Evolutionary conservation across 2,113 vertebrate genomes (phyloP).

Genomic region (Cololabis saira): DNA sequence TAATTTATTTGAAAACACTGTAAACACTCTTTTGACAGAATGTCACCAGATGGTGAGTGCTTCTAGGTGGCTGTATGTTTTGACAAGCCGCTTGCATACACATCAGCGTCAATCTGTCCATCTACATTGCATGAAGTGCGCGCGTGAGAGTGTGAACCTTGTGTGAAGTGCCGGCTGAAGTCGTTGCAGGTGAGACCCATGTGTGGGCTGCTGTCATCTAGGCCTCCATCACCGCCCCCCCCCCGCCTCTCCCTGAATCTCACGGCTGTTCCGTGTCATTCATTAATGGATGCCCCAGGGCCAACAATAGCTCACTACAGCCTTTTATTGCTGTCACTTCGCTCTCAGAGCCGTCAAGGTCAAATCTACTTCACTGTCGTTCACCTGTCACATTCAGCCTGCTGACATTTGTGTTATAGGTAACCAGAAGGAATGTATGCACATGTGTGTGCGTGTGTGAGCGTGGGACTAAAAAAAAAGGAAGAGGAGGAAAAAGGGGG

Average conservation of each 20-base stretch:
- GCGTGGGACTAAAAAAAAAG: constrained; percentile 24
- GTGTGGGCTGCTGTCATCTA: constrained; percentile 70
- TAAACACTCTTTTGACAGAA: constrained; percentile 59
- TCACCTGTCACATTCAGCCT: constrained; percentile 73
- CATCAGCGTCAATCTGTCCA: constrained; percentile 3
- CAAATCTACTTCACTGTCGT: constrained; percentile 71
- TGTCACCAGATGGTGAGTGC: constrained; percentile 22
- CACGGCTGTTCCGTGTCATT: constrained; percentile 77
- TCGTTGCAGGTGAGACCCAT: constrained; percentile 55
- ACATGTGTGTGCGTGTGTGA: constrained; percentile 26
- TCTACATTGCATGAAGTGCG: constrained; percentile 1
- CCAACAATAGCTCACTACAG: constrained; percentile 77
- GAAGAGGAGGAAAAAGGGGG: constrained; percentile 24
- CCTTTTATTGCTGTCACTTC: constrained; percentile 78
- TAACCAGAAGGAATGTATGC: constrained; percentile 21
- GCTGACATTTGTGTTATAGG: constrained; percentile 76
- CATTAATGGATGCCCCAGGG: constrained; percentile 79
- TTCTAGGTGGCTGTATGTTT: constrained; percentile 36
- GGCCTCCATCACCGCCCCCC: constrained; percentile 65
- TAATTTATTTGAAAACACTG: constrained; percentile 59
- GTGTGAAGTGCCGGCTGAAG: constrained; percentile 21
- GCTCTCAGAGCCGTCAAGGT: constrained; percentile 74
- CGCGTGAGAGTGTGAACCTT: constrained; percentile 22
- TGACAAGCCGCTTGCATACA: constrained; percentile 32
- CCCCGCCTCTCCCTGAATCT: constrained; percentile 49